A percentile compares a stretch with the other conserved stretches of the same genome.
phyloP scores from a whole-genome alignment of 64 coral and sea anemone genomes.

The Montipora efflorescens region DNA sequence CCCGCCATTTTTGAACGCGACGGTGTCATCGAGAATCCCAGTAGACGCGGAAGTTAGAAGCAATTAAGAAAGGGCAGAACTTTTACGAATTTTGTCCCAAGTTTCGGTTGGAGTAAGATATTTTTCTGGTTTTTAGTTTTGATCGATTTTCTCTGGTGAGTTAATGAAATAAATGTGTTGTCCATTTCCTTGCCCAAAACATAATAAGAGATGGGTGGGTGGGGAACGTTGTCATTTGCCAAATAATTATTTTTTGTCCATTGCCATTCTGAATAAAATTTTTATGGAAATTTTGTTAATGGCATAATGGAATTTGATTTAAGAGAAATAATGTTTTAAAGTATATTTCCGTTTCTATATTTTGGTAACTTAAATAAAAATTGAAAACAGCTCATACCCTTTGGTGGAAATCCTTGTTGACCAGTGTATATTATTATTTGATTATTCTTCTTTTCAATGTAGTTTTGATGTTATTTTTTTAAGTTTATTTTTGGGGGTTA shows the following conservation, averaged over 20 bases:
- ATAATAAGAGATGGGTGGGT: neutral
- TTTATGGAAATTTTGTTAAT: too few relatives aligned
- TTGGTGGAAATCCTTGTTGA: too few relatives aligned
- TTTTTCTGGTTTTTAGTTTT: neutral
- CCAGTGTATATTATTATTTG: too few relatives aligned
- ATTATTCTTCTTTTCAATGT: too few relatives aligned
- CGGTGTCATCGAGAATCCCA: conserved; percentile 13
- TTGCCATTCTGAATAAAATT: neutral
- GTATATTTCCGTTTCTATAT: too few relatives aligned
- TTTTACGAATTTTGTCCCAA: neutral
- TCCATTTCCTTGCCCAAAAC: conserved; percentile 27
- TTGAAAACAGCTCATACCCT: too few relatives aligned
- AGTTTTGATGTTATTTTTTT: too few relatives aligned
- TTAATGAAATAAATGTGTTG: conserved; percentile 8
- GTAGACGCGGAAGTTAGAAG: conserved; percentile 26
- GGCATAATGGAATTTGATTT: too few relatives aligned
- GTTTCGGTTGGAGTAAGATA: neutral
- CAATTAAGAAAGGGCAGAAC: neutral
- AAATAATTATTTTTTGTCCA: neutral
- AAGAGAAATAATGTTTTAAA: too few relatives aligned
- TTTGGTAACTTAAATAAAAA: too few relatives aligned
- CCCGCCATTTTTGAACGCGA: conserved; percentile 99
- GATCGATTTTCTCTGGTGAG: neutral
- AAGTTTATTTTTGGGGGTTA: too few relatives aligned
- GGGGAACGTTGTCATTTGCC: neutral